These are phyloP conservation scores for Cosmia trapezina DNA, from an alignment of 2,888 invertebrate genomes.

Conservation along the genomic window DNA sequence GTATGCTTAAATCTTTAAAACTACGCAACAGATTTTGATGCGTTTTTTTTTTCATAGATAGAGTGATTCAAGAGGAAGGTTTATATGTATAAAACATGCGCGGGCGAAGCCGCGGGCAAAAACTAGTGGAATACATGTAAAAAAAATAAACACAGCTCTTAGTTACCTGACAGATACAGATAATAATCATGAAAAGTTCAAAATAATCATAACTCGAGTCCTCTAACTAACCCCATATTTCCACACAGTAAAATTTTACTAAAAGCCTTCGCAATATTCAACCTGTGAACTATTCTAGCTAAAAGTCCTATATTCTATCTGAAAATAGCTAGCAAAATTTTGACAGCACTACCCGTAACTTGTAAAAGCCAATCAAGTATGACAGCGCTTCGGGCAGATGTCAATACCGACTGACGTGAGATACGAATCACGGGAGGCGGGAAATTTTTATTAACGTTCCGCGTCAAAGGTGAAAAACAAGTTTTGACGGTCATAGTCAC, in stretches of 20 bases:
- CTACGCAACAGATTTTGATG: no score
- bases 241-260: background rate
- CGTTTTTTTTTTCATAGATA: no score
- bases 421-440: conserved; percentile 74
- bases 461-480: conserved; percentile 44
- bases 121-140: background rate
- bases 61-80: no score
- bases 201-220: background rate
- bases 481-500: conserved; percentile 3
- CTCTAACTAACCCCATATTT: background rate
- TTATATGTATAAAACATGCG: no score
- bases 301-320: conserved; percentile 19
- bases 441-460: conserved; percentile 75
- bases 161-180: background rate
- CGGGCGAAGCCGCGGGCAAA: no score
- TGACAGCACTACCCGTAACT: conserved; percentile 78
- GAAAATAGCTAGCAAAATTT: conserved; percentile 33
- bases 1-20: no score
- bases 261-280: conserved; percentile 30
- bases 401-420: conserved; percentile 79
- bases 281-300: conserved; percentile 19
- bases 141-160: background rate
- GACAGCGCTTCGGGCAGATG: conserved; percentile 76
- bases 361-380: conserved; percentile 83
- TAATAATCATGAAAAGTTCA: background rate